Percentiles rank a stretch among this genome's conserved stretches.
These are phyloP conservation scores for Alethe diademata DNA, from an alignment of 2,113 vertebrate species.

Conservation along the genomic window DNA sequence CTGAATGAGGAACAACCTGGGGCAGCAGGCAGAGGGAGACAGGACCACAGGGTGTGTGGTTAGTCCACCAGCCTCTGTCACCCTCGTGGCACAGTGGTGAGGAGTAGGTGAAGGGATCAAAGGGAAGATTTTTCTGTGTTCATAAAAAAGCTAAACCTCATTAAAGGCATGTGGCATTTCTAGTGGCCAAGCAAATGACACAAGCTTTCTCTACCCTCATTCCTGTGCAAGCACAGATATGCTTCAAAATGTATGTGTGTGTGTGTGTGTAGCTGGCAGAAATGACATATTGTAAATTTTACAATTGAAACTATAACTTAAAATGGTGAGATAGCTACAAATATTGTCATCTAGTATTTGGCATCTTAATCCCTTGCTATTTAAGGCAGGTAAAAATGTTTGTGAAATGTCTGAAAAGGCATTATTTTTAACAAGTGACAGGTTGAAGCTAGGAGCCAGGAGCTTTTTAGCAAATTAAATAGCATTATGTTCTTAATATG, in stretches of 20 bases:
- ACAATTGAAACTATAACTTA: background rate
- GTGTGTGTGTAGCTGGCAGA: background rate
- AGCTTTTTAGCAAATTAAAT: background rate
- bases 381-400: background rate
- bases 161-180: accelerated
- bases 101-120: background rate
- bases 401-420: background rate
- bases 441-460: background rate
- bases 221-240: background rate
- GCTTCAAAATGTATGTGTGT: background rate
- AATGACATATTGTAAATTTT: background rate
- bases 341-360: background rate
- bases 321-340: background rate
- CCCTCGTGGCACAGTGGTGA: background rate
- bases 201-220: background rate
- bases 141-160: background rate
- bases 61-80: background rate
- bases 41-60: background rate
- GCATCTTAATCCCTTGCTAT: background rate
- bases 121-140: background rate
- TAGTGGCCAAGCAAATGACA: background rate
- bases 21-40: background rate
- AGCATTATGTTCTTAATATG: background rate
- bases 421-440: background rate
- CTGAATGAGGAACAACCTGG: background rate